Base-by-base conservation (phyloP, 2,797 vertebrate species). In the Streptopelia turtur region DNA sequence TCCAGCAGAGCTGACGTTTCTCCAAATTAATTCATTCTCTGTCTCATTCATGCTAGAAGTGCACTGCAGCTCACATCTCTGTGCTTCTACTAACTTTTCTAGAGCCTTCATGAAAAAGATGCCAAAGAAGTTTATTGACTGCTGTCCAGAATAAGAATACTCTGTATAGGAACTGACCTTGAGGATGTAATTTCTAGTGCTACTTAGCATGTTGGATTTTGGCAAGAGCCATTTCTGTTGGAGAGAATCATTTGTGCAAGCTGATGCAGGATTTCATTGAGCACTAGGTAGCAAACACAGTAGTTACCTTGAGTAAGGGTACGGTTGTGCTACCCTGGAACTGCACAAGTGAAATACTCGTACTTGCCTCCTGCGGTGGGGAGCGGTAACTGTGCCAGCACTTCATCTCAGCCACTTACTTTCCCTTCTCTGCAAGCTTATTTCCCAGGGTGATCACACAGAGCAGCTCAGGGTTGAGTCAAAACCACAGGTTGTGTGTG, bases 1-100 rank as follows among this genome's bases (percentile, higher is more conserved):
- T 95, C 79, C 65, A 83, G 35, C 50, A 72, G 72, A 68, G 68
- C 57, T 89, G 35, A 45, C 74, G 24, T 83, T 94, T 95, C 89
- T 96, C 63, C 9, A 37, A 63, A 76, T 87, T 70, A 71, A 80
- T 91, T 92, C 28, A 45, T 82, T 93, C 31, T 60, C 27, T 55
- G 41, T 68, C 79, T 95, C 55, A 59, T 92, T 71, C 75, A 43
- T 87, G 39, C 65, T 86, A n/a, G 75, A 93, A 92, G 15, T 55
- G 22, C 33, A n/a, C 22, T 86, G 82, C 53, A 93, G 15, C 72
- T 89, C 82, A 35, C 24, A 11, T 78, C 49, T 49, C 52, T 74
- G 9, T 70, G 33, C 53, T 86, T 72, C 45, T 75, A 23, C 35
- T 71, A 28, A 65, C 25, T 39, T 89, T 33, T 75, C 57, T 35